phyloP scores from a whole-genome alignment of 35 echinoderm and acorn worm genomes.

The Acanthaster planci region DNA sequence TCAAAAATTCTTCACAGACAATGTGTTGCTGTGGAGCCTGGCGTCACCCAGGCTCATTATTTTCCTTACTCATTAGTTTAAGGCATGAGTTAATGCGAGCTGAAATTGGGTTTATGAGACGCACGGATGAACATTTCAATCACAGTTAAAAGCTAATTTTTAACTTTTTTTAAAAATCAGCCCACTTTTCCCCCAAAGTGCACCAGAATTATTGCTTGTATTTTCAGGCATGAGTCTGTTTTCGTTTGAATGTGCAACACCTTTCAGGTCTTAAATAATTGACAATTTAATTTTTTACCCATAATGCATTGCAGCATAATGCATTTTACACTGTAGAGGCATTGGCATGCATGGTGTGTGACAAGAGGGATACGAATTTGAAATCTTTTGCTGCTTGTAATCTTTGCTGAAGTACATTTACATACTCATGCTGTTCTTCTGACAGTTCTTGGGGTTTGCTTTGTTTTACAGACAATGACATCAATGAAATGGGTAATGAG shows the following conservation, averaged over 20 bases:
- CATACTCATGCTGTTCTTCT: too few relatives aligned
- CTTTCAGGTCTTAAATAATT: neutral
- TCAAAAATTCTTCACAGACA: slow-evolving; percentile 79
- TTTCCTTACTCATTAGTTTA: slow-evolving; percentile 96
- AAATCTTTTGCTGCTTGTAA: too few relatives aligned
- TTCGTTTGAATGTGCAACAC: neutral
- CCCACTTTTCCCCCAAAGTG: neutral
- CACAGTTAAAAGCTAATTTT: neutral
- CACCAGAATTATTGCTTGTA: neutral
- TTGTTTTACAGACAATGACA: slow-evolving; percentile 20
- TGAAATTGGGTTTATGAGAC: too few relatives aligned
- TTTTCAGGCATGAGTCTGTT: neutral
- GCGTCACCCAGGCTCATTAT: slow-evolving; percentile 78
- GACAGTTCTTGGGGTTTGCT: too few relatives aligned
- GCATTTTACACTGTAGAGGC: too few relatives aligned
- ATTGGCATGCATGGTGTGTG: too few relatives aligned
- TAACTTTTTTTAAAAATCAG: slow-evolving; percentile 1
- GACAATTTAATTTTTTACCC: neutral
- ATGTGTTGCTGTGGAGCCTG: slow-evolving; percentile 67
- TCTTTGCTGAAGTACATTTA: too few relatives aligned
- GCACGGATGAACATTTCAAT: neutral
- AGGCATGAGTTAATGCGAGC: slow-evolving; percentile 22
- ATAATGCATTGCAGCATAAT: slow-evolving; percentile 24
- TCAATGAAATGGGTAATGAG: neutral
- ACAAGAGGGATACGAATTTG: too few relatives aligned